Evolutionary conservation across 2,888 invertebrate genomes (phyloP).

Genomic region (Leistus spinibarbis): DNA sequence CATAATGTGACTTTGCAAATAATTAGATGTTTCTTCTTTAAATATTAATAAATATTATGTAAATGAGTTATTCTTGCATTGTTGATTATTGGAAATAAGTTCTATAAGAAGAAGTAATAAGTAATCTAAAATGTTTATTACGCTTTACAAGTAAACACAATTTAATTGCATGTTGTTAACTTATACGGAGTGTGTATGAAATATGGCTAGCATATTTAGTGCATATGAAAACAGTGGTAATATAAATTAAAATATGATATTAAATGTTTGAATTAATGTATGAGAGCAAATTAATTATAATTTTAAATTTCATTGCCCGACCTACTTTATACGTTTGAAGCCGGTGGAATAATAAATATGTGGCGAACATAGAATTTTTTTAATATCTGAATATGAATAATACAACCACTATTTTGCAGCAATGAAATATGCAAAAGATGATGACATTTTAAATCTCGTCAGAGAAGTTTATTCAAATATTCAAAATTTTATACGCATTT

Average conservation of each 20-base stretch:
- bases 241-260: background rate
- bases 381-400: background rate
- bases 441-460: background rate
- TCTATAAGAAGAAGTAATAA: too few relatives aligned
- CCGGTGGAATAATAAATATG: conserved; percentile 23
- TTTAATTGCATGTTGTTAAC: background rate
- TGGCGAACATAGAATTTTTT: background rate
- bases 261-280: conserved; percentile 27
- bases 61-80: too few relatives aligned
- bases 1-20: too few relatives aligned
- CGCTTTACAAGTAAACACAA: background rate
- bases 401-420: background rate
- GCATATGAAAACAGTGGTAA: background rate
- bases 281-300: conserved; percentile 26
- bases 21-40: too few relatives aligned
- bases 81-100: background rate
- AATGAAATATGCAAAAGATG: background rate
- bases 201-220: background rate
- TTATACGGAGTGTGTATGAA: background rate
- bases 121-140: too few relatives aligned
- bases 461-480: background rate
- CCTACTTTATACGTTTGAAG: background rate
- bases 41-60: too few relatives aligned
- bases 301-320: conserved; percentile 24
- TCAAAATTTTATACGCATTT: background rate